Conservation (phyloP, 1,140 invertebrate species). For the Neodiprion pinetum region DNA sequence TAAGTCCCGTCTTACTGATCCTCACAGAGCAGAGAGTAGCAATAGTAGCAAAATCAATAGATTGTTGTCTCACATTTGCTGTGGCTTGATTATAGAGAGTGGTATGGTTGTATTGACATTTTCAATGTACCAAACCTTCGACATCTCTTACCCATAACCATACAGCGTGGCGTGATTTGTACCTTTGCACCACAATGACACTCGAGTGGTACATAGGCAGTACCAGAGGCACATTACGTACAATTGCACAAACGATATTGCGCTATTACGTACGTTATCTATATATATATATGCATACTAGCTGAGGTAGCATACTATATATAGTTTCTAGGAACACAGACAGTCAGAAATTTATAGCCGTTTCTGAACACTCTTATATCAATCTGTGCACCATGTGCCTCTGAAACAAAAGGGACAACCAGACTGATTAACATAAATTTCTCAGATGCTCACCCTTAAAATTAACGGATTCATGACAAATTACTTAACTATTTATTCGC, state of each 20-base stretch:
- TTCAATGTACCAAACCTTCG: too few species aligned
- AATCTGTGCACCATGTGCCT: slow-evolving; percentile 72
- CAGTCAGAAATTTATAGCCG: slow-evolving; percentile 58
- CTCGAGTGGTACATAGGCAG: too few species aligned
- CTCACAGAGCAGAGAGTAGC: slow-evolving; percentile 48
- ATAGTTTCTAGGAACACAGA: slow-evolving; percentile 49
- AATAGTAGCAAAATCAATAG: slow-evolving; percentile 62
- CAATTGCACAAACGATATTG: slow-evolving; percentile 8
- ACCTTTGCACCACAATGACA: slow-evolving; percentile 26
- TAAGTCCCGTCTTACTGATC: slow-evolving; percentile 50
- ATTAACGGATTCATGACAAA: too few species aligned
- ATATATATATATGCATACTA: slow-evolving; percentile 28
- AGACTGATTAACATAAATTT: slow-evolving; percentile 67
- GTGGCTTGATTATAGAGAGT: slow-evolving; percentile 45
- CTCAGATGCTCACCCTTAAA: slow-evolving; percentile 54
- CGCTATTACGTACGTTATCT: slow-evolving; percentile 38
- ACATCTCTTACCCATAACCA: slow-evolving; percentile 34
- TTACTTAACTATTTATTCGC: too few species aligned
- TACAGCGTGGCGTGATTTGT: slow-evolving; percentile 42
- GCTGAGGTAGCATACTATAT: slow-evolving; percentile 31
- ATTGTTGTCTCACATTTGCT: slow-evolving; percentile 58
- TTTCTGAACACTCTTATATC: slow-evolving; percentile 56
- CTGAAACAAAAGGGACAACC: slow-evolving; percentile 74
- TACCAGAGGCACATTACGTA: too few species aligned
- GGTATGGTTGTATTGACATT: too few species aligned